phyloP scores from a whole-genome alignment of 2,888 invertebrate species.

The Lithophane leautieri region DNA sequence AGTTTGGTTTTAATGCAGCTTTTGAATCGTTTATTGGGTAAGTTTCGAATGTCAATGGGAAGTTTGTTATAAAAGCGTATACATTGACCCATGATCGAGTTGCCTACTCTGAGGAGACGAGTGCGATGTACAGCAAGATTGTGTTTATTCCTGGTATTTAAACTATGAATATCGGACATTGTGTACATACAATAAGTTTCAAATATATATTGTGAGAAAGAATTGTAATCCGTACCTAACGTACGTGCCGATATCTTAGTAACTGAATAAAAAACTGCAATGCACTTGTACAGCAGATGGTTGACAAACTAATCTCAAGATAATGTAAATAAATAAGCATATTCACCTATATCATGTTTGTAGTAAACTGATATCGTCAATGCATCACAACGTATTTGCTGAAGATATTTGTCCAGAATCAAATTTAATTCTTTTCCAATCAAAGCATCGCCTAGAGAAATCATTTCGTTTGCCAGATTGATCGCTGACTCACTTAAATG shows the following conservation, averaged over 20 bases:
- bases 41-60: no score
- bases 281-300: background rate
- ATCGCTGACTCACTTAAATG: conserved; percentile 46
- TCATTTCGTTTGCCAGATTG: conserved; percentile 55
- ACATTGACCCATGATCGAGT: no score
- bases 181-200: no score
- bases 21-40: no score
- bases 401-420: conserved; percentile 58
- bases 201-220: no score
- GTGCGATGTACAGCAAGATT: no score
- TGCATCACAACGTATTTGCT: conserved; percentile 48
- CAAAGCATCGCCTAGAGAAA: conserved; percentile 55
- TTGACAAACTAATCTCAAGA: background rate
- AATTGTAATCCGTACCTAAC: background rate
- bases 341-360: background rate
- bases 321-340: background rate
- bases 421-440: conserved; percentile 65
- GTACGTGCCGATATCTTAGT: background rate
- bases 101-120: no score
- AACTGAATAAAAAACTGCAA: background rate
- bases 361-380: conserved; percentile 18
- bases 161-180: no score
- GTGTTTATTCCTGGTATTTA: no score
- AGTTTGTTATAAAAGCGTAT: no score
- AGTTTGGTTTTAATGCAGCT: no score